phyloP scores from a whole-genome alignment of 2,888 invertebrate species.

The Dynastes hyllus region DNA sequence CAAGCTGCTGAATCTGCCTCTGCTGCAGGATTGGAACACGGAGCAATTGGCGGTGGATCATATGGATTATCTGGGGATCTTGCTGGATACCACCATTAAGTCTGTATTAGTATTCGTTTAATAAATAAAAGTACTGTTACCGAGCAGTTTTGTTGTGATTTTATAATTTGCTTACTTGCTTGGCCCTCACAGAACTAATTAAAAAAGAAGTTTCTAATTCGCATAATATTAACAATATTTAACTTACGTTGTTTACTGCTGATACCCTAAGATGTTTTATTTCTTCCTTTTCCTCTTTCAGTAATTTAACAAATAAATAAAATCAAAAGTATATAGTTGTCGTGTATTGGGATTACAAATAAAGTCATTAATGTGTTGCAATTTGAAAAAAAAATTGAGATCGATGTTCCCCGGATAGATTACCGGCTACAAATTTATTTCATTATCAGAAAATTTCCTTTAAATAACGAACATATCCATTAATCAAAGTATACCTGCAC shows the following conservation, averaged over 20 bases:
- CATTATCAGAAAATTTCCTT: neutral
- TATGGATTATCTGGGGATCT: slow-evolving; percentile 15
- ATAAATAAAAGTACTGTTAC: slow-evolving; percentile 19
- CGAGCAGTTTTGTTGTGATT: neutral
- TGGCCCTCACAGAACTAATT: too few species aligned
- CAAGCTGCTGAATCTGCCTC: slow-evolving; percentile 76
- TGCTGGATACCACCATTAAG: slow-evolving; percentile 43
- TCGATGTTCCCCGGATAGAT: neutral
- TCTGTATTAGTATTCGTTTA: slow-evolving; percentile 5
- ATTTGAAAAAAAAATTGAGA: too few species aligned
- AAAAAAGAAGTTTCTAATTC: too few species aligned
- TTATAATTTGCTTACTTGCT: too few species aligned
- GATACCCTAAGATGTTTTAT: too few species aligned
- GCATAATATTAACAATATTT: too few species aligned
- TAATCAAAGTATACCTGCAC: neutral
- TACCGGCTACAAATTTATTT: neutral
- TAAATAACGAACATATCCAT: neutral
- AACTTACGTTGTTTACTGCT: too few species aligned
- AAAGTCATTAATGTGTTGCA: too few species aligned
- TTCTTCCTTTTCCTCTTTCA: too few species aligned
- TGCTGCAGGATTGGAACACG: slow-evolving; percentile 49
- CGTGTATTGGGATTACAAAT: too few species aligned
- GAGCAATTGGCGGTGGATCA: slow-evolving; percentile 42
- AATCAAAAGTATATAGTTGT: too few species aligned
- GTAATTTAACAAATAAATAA: too few species aligned